phyloP scores from a whole-genome alignment of 1,140 invertebrate species.

The Leguminivora glycinivorella region DNA sequence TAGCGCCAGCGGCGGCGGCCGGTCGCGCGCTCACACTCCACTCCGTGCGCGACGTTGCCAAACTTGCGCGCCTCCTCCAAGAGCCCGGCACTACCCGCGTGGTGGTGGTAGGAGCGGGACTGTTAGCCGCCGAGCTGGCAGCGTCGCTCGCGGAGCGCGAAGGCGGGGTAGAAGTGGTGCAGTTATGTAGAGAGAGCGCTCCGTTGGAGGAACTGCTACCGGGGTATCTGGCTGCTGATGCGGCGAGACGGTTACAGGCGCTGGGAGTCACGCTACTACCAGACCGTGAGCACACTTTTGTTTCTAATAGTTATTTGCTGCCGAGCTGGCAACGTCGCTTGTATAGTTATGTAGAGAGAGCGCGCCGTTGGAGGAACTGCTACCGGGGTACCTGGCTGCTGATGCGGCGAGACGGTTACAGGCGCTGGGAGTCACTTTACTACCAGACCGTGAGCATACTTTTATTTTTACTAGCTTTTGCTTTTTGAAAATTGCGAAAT shows the following conservation, averaged over 20 bases:
- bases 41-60: slow-evolving; percentile 14
- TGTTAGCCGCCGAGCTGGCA: slow-evolving; percentile 56
- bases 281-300: slow-evolving; percentile 26
- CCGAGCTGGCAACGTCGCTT: slow-evolving; percentile 57
- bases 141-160: slow-evolving; percentile 50
- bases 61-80: slow-evolving; percentile 2
- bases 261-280: slow-evolving; percentile 45
- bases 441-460: slow-evolving; percentile 33
- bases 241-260: slow-evolving; percentile 45
- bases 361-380: slow-evolving; percentile 46
- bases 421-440: slow-evolving; percentile 44
- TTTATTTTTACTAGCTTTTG: too few species aligned
- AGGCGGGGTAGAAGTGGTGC: slow-evolving; percentile 39
- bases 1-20: slow-evolving; percentile 28
- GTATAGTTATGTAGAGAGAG: slow-evolving; percentile 51
- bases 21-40: slow-evolving; percentile 31
- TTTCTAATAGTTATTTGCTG: not conserved
- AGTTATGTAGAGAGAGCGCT: slow-evolving; percentile 49
- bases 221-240: slow-evolving; percentile 49
- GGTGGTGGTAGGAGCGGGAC: slow-evolving; percentile 38
- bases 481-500: too few species aligned
- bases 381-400: slow-evolving; percentile 52
- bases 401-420: slow-evolving; percentile 49
- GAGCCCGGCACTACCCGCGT: not conserved
- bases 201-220: slow-evolving; percentile 52